Evolutionary conservation across 2,113 vertebrate species (phyloP), one percentile per base, ranked within the genome.

Genomic region (Stegastes partitus): DNA sequence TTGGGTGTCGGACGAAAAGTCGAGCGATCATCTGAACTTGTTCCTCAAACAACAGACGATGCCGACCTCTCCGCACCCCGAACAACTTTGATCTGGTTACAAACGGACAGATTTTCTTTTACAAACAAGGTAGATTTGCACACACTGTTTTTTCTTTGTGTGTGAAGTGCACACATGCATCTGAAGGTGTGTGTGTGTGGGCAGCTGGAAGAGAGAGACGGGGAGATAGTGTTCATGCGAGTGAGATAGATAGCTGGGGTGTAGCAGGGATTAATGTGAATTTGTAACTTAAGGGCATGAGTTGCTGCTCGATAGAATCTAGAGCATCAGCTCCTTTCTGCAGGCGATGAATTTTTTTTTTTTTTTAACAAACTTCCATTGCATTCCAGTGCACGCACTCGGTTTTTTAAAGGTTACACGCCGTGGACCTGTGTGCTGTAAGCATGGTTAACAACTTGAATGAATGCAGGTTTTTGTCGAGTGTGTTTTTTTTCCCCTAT

Each of bases 271-370:
- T 89, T 82, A 70, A 68, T 86, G 63, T 63, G 73, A 76, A 54
- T 85, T 79, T 74, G 44, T 82, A 75, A 84, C 85, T 89, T 70
- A 3, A 71, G 79, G 81, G 61, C 78, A 84, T 42, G 34, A 78
- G 50, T 68, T 78, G 23, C 58, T 71, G 45, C 71, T 70, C 25
- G 42, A 77, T 79, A 66, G 61, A 66, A 83, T 88, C 79, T 77
- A 2, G 50, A 83, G 81, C 76, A 82, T 74, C 68, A 10, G 66
- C 22, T 74, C 47, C 31, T 86, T 71, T 83, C 85, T 70, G 66
- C 72, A 84, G 83, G 77, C 44, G 2, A 61, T 68, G n/a, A 76
- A 74, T 23, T 21, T 22, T 19, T 4, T 8, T 62, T 37, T 31
- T 42, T 23, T 21, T 25, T 45, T 0, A 44, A 65, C 22, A 15